Base-by-base conservation (phyloP, 2,113 vertebrate genomes). In the Elephantulus edwardii region DNA sequence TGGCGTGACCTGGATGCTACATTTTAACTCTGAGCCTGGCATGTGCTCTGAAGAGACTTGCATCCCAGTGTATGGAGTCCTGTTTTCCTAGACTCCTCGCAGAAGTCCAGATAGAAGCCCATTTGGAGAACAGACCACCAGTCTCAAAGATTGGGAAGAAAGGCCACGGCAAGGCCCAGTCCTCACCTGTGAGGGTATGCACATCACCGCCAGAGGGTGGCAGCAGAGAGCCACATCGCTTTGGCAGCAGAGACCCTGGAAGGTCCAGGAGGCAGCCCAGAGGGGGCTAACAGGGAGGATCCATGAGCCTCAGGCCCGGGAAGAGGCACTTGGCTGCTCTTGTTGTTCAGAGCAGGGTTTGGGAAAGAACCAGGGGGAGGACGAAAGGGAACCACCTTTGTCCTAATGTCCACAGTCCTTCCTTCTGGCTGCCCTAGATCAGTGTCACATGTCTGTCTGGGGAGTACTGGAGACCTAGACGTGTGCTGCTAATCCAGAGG, bases 151-250 rank as follows among this genome's bases (percentile, higher is more conserved):
- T n/a, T 2, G 48, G 2, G 58, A 30, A 52, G 44, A 7, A 2
- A 35, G 20, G 16, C n/a, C 48, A 9, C n/a, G 20, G 8, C 22
- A 71, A 56, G 50, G 35, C 46, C 30, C 62, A 5, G 66, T 2
- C 17, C 60, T 17, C 24, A 12, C 22, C 54, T 35, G 62, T 82
- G 85, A 50, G 10, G 54, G 28, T 33, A 75, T 28, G 28, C 88
- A 56, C 66, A 60, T 83, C 6, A 24, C 3, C 2, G 16, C 64
- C 93, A 90, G 17, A 0, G 3, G 86, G 90, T 20, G 93, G 92
- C 93, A 81, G 90, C 26, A 81, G 85, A 95, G 91, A 95, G 85
- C 88, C 70, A 42, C 33, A 6, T 24, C 75, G 40, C 89, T 68
- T 60, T 4, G 88, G 90, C 76, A 68, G 89, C 66, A 40, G 1